Conservation (phyloP, 1,140 invertebrate species). For the Drosophila kepulauana region DNA sequence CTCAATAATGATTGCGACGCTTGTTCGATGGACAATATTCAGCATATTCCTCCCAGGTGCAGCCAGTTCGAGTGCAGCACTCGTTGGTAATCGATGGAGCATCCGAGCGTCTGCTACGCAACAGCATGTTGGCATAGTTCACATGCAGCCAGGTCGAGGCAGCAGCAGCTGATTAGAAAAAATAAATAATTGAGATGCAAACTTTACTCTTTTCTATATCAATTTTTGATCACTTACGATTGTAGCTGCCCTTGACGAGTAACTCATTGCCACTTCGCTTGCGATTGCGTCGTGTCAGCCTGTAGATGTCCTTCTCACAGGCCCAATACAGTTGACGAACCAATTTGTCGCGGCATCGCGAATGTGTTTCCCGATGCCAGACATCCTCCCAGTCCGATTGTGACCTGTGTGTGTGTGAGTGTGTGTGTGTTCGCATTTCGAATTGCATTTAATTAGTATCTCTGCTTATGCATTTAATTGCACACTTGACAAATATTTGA, state of each 20-base stretch:
- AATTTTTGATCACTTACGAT: constrained; percentile 48
- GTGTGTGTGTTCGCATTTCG: too few relatives aligned
- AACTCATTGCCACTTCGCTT: constrained; percentile 59
- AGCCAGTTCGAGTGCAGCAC: constrained; percentile 87
- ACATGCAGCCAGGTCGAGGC: constrained; percentile 81
- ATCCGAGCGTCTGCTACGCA: constrained; percentile 76
- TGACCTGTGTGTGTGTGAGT: constrained; percentile 69
- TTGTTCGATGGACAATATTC: constrained; percentile 88
- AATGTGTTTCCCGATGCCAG: constrained; percentile 87
- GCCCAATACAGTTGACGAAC: constrained; percentile 87
- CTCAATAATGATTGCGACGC: constrained; percentile 84
- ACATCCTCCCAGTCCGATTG: constrained; percentile 87
- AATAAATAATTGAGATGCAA: too few relatives aligned
- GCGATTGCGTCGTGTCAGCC: constrained; percentile 85
- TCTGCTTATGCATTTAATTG: too few relatives aligned
- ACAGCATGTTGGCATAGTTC: constrained; percentile 78
- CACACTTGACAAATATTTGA: too few relatives aligned
- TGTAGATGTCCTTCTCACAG: constrained; percentile 88
- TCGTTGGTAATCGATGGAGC: constrained; percentile 87
- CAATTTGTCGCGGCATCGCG: constrained; percentile 86
- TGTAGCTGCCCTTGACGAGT: constrained; percentile 41
- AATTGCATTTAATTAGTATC: background rate
- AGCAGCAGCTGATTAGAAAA: background rate
- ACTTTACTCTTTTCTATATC: background rate
- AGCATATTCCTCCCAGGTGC: constrained; percentile 89